Evolutionary conservation across 2,888 invertebrate species (phyloP), one percentile per base, ranked within the genome.

Genomic region (Cephus spinipes): DNA sequence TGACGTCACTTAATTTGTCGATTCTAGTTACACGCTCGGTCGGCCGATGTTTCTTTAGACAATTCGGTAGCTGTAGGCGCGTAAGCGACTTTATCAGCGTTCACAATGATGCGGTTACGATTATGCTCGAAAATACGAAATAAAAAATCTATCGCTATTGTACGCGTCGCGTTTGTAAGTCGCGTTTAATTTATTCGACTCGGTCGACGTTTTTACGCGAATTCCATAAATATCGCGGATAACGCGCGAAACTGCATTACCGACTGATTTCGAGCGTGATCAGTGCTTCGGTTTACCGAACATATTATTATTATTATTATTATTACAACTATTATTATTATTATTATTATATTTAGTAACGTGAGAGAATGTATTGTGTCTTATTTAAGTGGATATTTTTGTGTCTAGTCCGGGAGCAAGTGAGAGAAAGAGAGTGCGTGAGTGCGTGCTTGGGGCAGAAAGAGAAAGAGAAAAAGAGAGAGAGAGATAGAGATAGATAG

Each of bases 371-470:
- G 78, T 81, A 84, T 81, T 83, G 83, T 86, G 87, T 89, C 85
- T 84, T 89, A 89, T 89, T 89, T 89, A 89, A 89, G 89, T 89
- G 90, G 90, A 91, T 88, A 89, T 90, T 85, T 89, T 85, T 89
- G 88, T 90, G 89, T 91, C 91, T 91, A 91, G 91, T 91, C 91
- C 86, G 87, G 87, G 87, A 83, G 82, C 81, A 80, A 79, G 81
- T n/a, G 71, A 71, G 71, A 71, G 71, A 15, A 3, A 32, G 71
- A 69, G 69, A 32, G 71, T 31, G 71, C 11, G 69, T 69, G 69
- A 69, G 69, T 31, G 69, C 30, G 69, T 69, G 30, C 69, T 12
- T 32, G 69, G 30, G 69, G 30, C 12, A n/a, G 31, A 69, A 23
- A 9, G 30, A 71, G 31, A 71, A 1, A 71, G 31, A 32, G 12